Base-by-base conservation (phyloP, 2,888 invertebrate species). In the Baronia brevicornis region DNA sequence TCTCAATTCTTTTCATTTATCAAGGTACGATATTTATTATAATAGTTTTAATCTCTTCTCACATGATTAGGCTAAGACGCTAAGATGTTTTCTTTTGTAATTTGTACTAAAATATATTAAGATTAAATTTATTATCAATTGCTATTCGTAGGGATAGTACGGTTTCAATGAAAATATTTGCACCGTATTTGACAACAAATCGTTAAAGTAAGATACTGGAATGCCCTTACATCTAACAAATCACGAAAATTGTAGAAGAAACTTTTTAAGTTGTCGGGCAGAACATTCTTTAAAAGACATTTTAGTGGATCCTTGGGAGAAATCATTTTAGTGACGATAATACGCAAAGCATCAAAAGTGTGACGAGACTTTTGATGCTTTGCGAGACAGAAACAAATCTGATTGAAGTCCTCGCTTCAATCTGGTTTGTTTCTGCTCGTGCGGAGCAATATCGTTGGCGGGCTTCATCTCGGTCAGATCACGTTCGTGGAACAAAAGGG, bases 401-500 rank as follows among this genome's bases (percentile, higher is more conserved):
- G 61, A 72, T 73, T 67, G 65, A 54, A 69, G 60, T 62, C 62
- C n/a, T n/a, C n/a, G n/a, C n/a, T n/a, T n/a, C n/a, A n/a, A n/a
- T n/a, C n/a, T n/a, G n/a, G n/a, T n/a, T n/a, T n/a, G n/a, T n/a
- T n/a, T n/a, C n/a, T n/a, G n/a, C n/a, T 65, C 60, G 56, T 69
- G 58, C 60, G 54, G 51, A 70, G 72, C 62, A 73, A 71, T 75
- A 74, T 67, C 61, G 68, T 69, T 62, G 58, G 60, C 64, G 65
- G 63, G 69, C 65, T 73, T 72, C 74, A 74, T 74, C 74, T 71
- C 69, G 69, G 62, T 57, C 67, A 75, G 80, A 79, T 80, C 80
- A 80, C 77, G 80, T 77, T 70, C 72, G 59, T 57, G 55, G 67
- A 78, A 79, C 77, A 82, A 84, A 78, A 75, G 73, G 58, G 71